phyloP scores from a whole-genome alignment of 2,113 vertebrate species.

The Piliocolobus tephrosceles region DNA sequence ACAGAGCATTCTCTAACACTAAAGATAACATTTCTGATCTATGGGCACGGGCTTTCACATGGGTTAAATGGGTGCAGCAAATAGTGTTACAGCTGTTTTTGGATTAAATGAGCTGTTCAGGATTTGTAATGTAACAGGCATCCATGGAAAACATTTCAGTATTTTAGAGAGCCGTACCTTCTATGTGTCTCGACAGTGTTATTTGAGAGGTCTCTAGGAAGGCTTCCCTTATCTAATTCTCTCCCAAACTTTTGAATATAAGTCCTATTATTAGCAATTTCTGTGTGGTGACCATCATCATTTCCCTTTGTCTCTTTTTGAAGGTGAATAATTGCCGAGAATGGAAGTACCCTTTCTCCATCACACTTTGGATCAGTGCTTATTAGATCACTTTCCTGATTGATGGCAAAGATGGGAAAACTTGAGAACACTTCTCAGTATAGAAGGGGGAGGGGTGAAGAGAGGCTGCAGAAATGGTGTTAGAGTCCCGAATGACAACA shows the following conservation, averaged over 20 bases:
- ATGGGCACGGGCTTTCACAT: not conserved
- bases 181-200: not conserved
- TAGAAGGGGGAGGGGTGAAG: accelerated
- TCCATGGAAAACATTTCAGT: not conserved
- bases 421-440: not conserved
- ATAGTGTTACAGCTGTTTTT: not conserved
- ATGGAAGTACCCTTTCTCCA: not conserved
- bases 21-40: not conserved
- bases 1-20: not conserved
- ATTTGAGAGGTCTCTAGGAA: not conserved
- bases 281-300: not conserved
- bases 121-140: not conserved
- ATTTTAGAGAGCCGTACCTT: not conserved
- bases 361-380: not conserved
- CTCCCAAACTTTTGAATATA: not conserved
- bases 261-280: not conserved
- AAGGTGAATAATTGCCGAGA: not conserved
- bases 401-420: not conserved
- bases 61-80: not conserved
- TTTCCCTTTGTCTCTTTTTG: not conserved
- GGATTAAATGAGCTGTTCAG: not conserved
- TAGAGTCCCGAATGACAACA: too few relatives aligned
- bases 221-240: not conserved
- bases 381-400: slow-evolving; percentile 22
- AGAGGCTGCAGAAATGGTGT: not conserved